A percentile compares a stretch with the other conserved stretches of the same genome.
Evolutionary conservation across 2,797 vertebrate genomes (phyloP).

Genomic region (Falco novaeseelandiae): DNA sequence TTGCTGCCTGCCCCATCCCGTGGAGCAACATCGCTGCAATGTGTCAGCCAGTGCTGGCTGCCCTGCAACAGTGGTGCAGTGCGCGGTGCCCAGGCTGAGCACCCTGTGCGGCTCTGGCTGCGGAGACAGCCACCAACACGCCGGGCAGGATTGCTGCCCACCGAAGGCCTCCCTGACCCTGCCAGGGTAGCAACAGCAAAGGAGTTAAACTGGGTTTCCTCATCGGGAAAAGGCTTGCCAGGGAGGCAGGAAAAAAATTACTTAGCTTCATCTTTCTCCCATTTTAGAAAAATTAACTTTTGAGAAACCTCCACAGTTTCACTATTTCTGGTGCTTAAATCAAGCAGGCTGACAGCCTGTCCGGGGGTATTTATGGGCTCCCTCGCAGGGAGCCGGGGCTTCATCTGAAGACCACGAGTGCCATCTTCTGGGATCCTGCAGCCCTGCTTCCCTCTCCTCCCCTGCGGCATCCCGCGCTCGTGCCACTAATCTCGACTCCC

Average conservation of each 20-base stretch:
- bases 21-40: rapidly evolving
- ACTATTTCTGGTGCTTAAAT: slow-evolving; percentile 64
- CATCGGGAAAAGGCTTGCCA: not conserved
- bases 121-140: not conserved
- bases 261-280: slow-evolving; percentile 51
- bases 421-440: slow-evolving; percentile 49
- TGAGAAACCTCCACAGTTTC: slow-evolving; percentile 54
- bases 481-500: not conserved
- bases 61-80: rapidly evolving
- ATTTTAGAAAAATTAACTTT: slow-evolving; percentile 64
- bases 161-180: not conserved
- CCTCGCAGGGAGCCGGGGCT: not conserved
- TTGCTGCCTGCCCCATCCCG: not conserved
- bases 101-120: not conserved
- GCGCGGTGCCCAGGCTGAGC: not conserved
- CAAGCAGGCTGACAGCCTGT: slow-evolving; percentile 15
- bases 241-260: not conserved
- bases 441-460: not conserved
- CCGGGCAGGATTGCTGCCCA: not conserved
- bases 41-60: not conserved
- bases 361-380: slow-evolving; percentile 30
- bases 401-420: slow-evolving; percentile 49
- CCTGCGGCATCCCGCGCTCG: not conserved
- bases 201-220: not conserved
- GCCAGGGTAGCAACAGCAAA: not conserved